These are phyloP conservation scores for Morone saxatilis DNA, from an alignment of 2,113 vertebrate genomes.

Conservation along the genomic window DNA sequence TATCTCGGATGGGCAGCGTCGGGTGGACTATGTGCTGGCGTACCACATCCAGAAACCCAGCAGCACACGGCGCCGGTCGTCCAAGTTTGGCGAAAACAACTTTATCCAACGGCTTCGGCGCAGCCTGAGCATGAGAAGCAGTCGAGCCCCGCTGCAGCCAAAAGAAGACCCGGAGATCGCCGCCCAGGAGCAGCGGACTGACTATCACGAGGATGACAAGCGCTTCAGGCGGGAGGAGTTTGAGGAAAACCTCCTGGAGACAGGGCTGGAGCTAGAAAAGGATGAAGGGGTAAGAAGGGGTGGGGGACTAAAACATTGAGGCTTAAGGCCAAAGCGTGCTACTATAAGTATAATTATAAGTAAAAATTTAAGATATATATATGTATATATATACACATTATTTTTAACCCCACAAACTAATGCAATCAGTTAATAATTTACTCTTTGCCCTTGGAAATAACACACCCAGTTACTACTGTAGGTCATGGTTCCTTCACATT, in stretches of 20 bases:
- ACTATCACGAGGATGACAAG: constrained; percentile 92
- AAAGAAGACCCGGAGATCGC: constrained; percentile 83
- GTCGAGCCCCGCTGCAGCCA: constrained; percentile 74
- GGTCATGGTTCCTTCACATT: too few species aligned
- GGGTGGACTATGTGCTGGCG: constrained; percentile 94
- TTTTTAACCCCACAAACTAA: too few species aligned
- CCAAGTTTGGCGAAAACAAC: constrained; percentile 70
- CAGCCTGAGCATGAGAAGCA: constrained; percentile 74
- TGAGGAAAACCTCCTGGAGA: constrained; percentile 91
- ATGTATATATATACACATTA: too few species aligned
- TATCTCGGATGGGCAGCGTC: constrained; percentile 90
- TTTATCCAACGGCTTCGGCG: constrained; percentile 71
- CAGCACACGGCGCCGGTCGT: constrained; percentile 56
- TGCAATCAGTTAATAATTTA: too few species aligned
- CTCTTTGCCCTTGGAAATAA: too few species aligned
- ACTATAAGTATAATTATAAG: too few species aligned
- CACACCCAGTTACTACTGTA: too few species aligned
- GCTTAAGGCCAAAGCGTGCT: too few species aligned
- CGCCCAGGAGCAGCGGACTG: constrained; percentile 78
- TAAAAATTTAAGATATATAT: too few species aligned
- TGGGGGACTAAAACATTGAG: too few species aligned
- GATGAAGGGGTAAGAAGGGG: constrained; percentile 88
- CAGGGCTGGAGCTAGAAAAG: constrained; percentile 93
- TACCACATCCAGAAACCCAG: constrained; percentile 90
- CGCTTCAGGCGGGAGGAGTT: constrained; percentile 90